phyloP scores from a whole-genome alignment of 2,888 invertebrate genomes.

The Dynastes tityus region DNA sequence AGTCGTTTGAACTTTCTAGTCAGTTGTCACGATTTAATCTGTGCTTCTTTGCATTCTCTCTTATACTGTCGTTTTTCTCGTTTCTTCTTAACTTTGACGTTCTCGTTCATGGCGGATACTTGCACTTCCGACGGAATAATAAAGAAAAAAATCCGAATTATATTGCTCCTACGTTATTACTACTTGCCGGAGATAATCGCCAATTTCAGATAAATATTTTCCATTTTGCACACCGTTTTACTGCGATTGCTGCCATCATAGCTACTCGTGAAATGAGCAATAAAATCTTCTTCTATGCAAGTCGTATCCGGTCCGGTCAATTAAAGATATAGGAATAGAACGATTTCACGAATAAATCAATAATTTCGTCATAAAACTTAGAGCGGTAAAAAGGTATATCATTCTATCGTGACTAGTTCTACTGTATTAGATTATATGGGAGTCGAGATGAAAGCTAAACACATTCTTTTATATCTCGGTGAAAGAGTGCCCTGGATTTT shows the following conservation, averaged over 20 bases:
- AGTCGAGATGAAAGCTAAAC: neutral
- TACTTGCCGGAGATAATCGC: conserved; percentile 10
- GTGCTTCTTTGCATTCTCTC: conserved; percentile 26
- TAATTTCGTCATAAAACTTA: conserved; percentile 32
- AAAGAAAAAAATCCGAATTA: conserved; percentile 39
- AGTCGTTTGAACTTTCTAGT: conserved; percentile 52
- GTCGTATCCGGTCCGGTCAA: conserved; percentile 15
- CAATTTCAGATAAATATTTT: conserved; percentile 42
- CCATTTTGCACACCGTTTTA: conserved; percentile 31
- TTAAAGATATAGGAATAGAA: conserved; percentile 16
- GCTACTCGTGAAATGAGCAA: conserved; percentile 5
- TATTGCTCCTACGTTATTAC: conserved; percentile 34
- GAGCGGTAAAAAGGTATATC: neutral
- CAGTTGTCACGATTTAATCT: conserved; percentile 52
- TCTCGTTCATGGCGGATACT: conserved; percentile 7
- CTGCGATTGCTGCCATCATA: conserved; percentile 5
- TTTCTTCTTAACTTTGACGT: conserved; percentile 21
- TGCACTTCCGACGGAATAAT: neutral
- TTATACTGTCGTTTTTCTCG: conserved; percentile 16
- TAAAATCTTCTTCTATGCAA: conserved; percentile 20
- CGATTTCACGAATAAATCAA: conserved; percentile 26
- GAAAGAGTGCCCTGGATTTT: neutral
- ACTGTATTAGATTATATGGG: neutral
- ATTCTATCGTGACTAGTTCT: neutral
- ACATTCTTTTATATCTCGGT: neutral